A percentile compares a stretch with the other conserved stretches of the same genome.
Conservation (phyloP, 64 coral and sea anemone species). For the Montipora cactus region DNA sequence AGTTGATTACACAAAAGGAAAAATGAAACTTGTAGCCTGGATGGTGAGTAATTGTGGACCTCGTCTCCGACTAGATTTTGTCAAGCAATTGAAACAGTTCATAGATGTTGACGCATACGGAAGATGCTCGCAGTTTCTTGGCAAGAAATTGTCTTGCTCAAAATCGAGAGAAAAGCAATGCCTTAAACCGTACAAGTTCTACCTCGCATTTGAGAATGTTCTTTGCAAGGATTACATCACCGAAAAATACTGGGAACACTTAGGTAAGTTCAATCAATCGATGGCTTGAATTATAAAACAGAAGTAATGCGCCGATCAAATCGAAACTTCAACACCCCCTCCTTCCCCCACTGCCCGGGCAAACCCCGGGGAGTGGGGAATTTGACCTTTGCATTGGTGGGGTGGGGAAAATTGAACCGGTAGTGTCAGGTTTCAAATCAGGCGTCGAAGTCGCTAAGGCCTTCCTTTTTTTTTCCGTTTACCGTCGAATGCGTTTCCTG, state of each 20-base stretch:
- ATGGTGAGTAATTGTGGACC: conserved; percentile 24
- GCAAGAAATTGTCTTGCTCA: background rate
- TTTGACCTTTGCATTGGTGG: no score
- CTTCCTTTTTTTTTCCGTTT: no score
- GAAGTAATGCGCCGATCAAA: no score
- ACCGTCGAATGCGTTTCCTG: no score
- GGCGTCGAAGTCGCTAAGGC: no score
- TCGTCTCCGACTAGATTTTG: background rate
- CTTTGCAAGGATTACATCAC: conserved; percentile 35
- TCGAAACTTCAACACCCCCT: no score
- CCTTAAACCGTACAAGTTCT: conserved; percentile 28
- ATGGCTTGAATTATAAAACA: no score
- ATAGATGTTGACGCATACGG: conserved; percentile 24
- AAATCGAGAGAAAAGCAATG: background rate
- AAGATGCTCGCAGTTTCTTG: background rate
- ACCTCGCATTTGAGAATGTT: conserved; percentile 27
- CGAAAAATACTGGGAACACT: conserved; percentile 17
- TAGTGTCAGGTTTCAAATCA: no score
- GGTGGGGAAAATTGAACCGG: no score
- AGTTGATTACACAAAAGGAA: background rate
- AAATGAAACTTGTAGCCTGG: conserved; percentile 12
- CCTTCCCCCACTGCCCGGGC: no score
- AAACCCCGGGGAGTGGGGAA: no score
- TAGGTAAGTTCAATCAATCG: background rate
- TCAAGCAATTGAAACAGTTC: background rate